Base-by-base conservation (phyloP, 2,888 invertebrate genomes). In the Pheosia tremula region DNA sequence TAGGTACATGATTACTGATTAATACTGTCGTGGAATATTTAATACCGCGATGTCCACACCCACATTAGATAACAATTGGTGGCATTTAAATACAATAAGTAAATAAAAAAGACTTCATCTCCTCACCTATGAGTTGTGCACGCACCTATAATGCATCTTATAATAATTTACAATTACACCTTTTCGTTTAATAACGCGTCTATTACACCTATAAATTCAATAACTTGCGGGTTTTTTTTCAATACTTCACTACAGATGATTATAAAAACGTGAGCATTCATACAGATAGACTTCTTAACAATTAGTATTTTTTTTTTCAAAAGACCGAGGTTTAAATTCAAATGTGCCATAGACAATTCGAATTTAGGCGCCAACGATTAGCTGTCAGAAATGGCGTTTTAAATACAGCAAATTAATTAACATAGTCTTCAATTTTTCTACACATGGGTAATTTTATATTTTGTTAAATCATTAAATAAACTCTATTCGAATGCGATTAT, bases 1-100 rank as follows among this genome's bases (percentile, higher is more conserved):
- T 93, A 93, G 93, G 93, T 93, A 93, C 93, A 93, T 90, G 87
- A 91, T 93, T 92, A 93, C 88, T 90, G 91, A 86, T 84, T 93
- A 93, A 93, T 93, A 93, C 93, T 93, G 93, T 84, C 79, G 85
- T 88, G 87, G 88, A 86, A 82, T 88, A 90, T 83, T 83, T 78
- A 81, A 84, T 83, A 83, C 79, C 84, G 80, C 80, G 80, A 81
- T 79, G 77, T 76, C 71, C 72, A 65, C 87, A 87, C 81, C 84
- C 82, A 81, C 80, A 71, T 78, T 71, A 62, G n/a, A 71, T 86
- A 86, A 86, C 86, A 86, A 86, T 76, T 24, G 84, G 84, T 86
- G 87, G 87, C 81, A 79, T 74, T 62, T 77, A 72, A 81, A 83
- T 87, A 89, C 82, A 81, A 81, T 84, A 82, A 87, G 87, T 87